phyloP scores from a whole-genome alignment of 2,888 invertebrate genomes.

The Andrena fulva region DNA sequence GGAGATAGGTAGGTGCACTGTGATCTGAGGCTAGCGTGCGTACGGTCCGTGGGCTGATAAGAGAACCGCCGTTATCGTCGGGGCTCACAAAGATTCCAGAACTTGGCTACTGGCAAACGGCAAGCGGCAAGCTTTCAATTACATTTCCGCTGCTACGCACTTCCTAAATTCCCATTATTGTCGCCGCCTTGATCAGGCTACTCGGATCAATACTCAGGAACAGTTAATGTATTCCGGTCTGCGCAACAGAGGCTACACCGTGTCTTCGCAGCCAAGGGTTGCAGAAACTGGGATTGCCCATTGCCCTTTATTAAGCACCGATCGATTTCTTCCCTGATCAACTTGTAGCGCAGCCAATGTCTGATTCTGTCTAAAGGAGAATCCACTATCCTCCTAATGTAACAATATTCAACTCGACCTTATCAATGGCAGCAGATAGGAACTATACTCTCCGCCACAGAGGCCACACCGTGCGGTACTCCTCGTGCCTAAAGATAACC shows the following conservation, averaged over 20 bases:
- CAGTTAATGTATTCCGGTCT: conserved; percentile 3
- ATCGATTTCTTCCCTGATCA: conserved; percentile 3
- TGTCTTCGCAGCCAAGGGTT: neutral
- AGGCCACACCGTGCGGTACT: too few species aligned
- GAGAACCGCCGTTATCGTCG: too few species aligned
- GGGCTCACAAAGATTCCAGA: too few species aligned
- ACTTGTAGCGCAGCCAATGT: neutral
- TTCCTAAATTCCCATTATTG: neutral
- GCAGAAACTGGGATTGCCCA: neutral
- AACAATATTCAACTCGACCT: too few species aligned
- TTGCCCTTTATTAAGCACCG: neutral
- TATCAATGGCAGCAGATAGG: too few species aligned
- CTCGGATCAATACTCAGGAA: conserved; percentile 7
- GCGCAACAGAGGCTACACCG: neutral
- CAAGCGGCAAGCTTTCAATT: neutral
- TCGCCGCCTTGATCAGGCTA: neutral
- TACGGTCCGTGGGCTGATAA: too few species aligned
- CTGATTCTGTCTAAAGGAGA: neutral
- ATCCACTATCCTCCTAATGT: too few species aligned
- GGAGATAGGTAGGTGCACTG: too few species aligned
- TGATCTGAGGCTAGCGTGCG: too few species aligned
- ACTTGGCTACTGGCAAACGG: neutral
- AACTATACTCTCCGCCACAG: too few species aligned
- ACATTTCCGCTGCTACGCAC: neutral
- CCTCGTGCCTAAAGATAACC: neutral